Evolutionary conservation across 2,113 vertebrate species (phyloP).

Genomic region (Malurus elegans): DNA sequence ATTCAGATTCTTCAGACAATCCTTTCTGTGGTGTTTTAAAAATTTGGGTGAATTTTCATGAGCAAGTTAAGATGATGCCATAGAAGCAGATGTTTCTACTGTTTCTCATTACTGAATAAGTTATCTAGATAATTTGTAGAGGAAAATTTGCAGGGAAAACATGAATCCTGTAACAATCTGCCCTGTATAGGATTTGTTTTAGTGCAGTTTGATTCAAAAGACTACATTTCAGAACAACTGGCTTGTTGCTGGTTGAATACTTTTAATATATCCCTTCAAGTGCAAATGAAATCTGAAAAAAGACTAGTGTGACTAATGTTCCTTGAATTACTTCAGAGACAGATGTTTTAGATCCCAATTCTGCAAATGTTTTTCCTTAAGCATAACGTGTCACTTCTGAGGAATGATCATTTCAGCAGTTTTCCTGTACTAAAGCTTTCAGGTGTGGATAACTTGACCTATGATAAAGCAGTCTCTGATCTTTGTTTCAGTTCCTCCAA

Average conservation of each 20-base stretch:
- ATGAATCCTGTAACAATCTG: not conserved
- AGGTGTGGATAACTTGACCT: not conserved
- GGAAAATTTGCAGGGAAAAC: not conserved
- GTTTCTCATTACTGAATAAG: not conserved
- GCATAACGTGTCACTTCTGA: not conserved
- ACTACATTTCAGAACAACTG: not conserved
- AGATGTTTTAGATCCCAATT: not conserved
- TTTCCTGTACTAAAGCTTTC: not conserved
- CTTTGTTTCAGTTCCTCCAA: not conserved
- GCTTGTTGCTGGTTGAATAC: not conserved
- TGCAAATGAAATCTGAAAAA: slow-evolving; percentile 36
- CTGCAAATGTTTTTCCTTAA: not conserved
- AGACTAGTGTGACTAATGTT: slow-evolving; percentile 23
- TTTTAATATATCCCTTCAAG: slow-evolving; percentile 5
- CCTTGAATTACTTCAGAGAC: not conserved
- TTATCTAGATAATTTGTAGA: not conserved
- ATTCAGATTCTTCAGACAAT: not conserved
- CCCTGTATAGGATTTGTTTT: not conserved
- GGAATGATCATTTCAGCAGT: not conserved
- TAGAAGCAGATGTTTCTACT: not conserved
- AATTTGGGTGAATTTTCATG: not conserved
- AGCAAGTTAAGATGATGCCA: not conserved
- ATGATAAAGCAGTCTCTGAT: not conserved
- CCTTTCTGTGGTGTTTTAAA: not conserved
- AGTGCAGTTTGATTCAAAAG: not conserved